A percentile compares a stretch with the other conserved stretches of the same genome.
Evolutionary conservation across 2,113 vertebrate genomes (phyloP).

Genomic region (Dicrurus megarhynchus): DNA sequence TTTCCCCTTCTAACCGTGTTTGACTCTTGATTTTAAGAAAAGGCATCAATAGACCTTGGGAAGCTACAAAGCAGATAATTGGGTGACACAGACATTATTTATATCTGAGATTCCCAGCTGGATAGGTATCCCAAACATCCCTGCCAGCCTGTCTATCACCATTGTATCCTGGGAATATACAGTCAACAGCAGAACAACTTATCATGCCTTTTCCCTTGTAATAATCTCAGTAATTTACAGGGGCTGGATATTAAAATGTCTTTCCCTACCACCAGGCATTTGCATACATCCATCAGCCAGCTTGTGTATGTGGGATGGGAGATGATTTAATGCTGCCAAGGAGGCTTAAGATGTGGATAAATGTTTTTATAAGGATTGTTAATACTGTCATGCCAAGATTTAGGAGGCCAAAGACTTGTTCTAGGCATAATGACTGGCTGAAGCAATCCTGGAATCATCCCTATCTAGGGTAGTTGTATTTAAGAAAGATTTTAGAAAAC

Average conservation of each 20-base stretch:
- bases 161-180: not conserved
- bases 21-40: too few species aligned
- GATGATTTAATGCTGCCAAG: constrained; percentile 39
- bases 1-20: too few species aligned
- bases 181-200: constrained; percentile 9
- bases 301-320: constrained; percentile 13
- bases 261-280: not conserved
- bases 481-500: not conserved
- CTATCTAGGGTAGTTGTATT: not conserved
- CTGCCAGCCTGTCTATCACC: not conserved
- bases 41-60: not conserved
- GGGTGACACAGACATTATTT: not conserved
- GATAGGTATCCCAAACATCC: not conserved
- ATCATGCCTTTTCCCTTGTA: constrained; percentile 19
- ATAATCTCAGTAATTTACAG: constrained; percentile 44
- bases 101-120: not conserved
- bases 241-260: constrained; percentile 28
- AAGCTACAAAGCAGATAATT: not conserved
- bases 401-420: not conserved
- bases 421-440: not conserved
- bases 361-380: constrained; percentile 43
- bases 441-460: not conserved
- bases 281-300: constrained; percentile 56
- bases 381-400: not conserved
- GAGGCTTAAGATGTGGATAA: constrained; percentile 31